Conservation (phyloP, 35 echinoderm and acorn worm genomes). For the Diadema setosum region DNA sequence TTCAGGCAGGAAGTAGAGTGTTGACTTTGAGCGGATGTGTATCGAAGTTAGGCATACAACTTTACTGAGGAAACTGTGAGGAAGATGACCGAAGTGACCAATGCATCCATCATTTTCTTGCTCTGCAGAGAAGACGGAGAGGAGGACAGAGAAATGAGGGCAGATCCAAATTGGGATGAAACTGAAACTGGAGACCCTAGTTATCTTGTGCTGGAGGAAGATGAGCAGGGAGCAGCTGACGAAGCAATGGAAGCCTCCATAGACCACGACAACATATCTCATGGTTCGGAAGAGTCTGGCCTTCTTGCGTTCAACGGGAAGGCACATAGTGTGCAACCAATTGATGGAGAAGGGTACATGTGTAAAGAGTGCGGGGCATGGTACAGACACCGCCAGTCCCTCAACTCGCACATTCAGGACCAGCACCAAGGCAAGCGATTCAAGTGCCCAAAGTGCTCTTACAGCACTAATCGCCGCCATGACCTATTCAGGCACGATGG, state of each 20-base stretch:
- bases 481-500: neutral
- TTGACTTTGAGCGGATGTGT: too few species aligned
- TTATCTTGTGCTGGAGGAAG: too few species aligned
- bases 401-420: conserved; percentile 17
- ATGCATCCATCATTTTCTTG: conserved; percentile 20
- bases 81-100: neutral
- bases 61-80: neutral
- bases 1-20: neutral
- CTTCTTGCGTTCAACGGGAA: neutral
- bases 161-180: neutral
- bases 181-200: too few species aligned
- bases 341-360: neutral
- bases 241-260: neutral
- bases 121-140: neutral
- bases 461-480: conserved; percentile 1
- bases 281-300: neutral
- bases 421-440: conserved; percentile 21
- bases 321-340: neutral
- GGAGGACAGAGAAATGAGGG: neutral
- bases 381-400: neutral
- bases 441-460: neutral
- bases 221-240: too few species aligned
- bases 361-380: conserved; percentile 9
- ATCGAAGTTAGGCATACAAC: neutral
- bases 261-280: neutral